These are phyloP conservation scores for Gadus chalcogrammus DNA, from an alignment of 2,113 vertebrate species.

Conservation along the genomic window DNA sequence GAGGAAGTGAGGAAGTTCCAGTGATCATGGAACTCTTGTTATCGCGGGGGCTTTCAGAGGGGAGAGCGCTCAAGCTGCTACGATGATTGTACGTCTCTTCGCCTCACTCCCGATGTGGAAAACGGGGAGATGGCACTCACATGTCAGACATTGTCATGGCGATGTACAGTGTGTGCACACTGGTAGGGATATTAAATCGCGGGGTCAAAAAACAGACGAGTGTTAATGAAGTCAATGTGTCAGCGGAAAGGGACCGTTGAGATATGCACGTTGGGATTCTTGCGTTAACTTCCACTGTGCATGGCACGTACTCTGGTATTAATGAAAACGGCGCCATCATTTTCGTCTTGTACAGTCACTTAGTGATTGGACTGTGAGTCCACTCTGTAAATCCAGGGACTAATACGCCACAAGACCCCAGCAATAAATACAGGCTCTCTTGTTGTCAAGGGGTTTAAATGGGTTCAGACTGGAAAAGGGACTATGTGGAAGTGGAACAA, in stretches of 20 bases:
- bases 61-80: neutral
- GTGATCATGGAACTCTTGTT: neutral
- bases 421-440: neutral
- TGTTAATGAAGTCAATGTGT: conserved; percentile 64
- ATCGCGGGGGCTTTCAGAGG: neutral
- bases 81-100: neutral
- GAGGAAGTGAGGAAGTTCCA: neutral
- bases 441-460: neutral
- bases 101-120: no score
- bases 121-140: no score
- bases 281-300: neutral
- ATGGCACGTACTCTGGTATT: conserved; percentile 48
- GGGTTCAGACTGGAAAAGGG: neutral
- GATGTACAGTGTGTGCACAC: neutral
- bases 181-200: conserved; percentile 32
- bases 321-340: conserved; percentile 58
- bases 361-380: neutral
- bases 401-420: neutral
- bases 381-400: neutral
- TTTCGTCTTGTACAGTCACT: conserved; percentile 8
- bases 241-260: conserved; percentile 36
- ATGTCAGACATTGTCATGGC: neutral
- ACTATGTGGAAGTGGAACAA: neutral
- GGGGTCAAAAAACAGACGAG: conserved; percentile 65
- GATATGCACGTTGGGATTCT: conserved; percentile 25